A percentile compares a stretch with the other conserved stretches of the same genome.
Conservation (phyloP, 2,113 vertebrate species). For the Micromys minutus region DNA sequence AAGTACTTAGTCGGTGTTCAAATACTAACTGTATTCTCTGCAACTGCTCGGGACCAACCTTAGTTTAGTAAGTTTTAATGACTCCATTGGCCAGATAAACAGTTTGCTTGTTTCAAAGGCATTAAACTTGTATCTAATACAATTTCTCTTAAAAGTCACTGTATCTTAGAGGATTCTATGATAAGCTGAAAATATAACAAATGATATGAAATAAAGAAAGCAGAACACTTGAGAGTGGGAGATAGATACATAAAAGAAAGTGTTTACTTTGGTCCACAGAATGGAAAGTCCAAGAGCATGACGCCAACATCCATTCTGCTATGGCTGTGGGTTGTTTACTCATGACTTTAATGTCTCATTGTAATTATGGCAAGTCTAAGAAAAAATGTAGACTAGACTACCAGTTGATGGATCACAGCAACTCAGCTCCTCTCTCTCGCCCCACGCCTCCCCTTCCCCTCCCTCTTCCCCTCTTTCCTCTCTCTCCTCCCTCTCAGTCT, state of each 20-base stretch:
- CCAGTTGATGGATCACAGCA: background rate
- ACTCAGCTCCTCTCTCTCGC: background rate
- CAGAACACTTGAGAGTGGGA: background rate
- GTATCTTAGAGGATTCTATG: background rate
- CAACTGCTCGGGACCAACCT: background rate
- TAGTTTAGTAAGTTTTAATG: background rate
- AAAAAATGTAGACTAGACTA: background rate
- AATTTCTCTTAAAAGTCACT: background rate
- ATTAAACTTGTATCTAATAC: background rate
- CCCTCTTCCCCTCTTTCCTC: too few species aligned
- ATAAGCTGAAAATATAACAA: background rate
- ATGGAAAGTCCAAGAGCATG: background rate
- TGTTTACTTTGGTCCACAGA: too few species aligned
- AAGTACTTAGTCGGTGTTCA: background rate
- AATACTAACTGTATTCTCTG: background rate
- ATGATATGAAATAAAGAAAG: background rate
- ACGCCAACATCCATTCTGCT: background rate
- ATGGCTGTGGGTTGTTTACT: background rate
- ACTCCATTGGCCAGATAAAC: background rate
- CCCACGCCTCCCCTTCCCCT: too few species aligned
- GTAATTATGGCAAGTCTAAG: background rate
- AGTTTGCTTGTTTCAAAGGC: slow-evolving; percentile 1
- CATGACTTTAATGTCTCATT: background rate
- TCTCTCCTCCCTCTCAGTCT: background rate
- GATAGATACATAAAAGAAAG: background rate